Conservation (phyloP, 2,113 vertebrate species). For the Poecile atricapillus region DNA sequence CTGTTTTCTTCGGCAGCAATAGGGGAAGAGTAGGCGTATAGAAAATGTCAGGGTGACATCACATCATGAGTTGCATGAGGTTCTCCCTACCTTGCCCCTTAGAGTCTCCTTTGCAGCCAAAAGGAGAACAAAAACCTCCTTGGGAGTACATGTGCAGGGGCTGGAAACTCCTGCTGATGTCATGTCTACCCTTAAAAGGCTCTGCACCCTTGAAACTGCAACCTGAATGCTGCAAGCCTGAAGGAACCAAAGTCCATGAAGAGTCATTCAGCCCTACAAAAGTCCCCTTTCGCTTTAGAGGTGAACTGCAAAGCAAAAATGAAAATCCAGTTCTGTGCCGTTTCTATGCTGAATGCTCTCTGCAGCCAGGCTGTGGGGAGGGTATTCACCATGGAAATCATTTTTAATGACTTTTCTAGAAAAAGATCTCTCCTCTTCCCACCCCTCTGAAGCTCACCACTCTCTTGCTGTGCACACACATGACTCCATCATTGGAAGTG, state of each 20-base stretch:
- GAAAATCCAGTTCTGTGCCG: slow-evolving; percentile 28
- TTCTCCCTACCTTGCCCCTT: slow-evolving; percentile 8
- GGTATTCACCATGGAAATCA: neutral
- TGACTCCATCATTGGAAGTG: fast-evolving
- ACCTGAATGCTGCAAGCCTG: slow-evolving; percentile 33
- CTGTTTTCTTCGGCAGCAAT: slow-evolving; percentile 10
- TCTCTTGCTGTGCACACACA: neutral
- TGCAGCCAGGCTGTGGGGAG: neutral
- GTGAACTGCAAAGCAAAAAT: slow-evolving; percentile 61
- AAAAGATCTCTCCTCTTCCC: neutral
- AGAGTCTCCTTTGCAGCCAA: slow-evolving; percentile 42
- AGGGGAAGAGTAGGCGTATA: slow-evolving; percentile 47
- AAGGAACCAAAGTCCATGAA: slow-evolving; percentile 38
- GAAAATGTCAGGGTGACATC: slow-evolving; percentile 56
- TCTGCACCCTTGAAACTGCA: slow-evolving; percentile 58
- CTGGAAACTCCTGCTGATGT: slow-evolving; percentile 70
- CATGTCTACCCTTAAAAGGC: slow-evolving; percentile 43
- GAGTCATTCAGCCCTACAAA: slow-evolving; percentile 53
- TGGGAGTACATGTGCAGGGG: neutral
- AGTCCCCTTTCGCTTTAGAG: slow-evolving; percentile 54
- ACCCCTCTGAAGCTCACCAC: neutral
- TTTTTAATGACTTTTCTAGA: neutral
- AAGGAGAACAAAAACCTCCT: slow-evolving; percentile 73
- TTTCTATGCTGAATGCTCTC: neutral
- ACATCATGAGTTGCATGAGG: slow-evolving; percentile 41